Percentiles rank a stretch among this genome's conserved stretches.
Conservation (phyloP, 2,888 invertebrate genomes). For the Sycophila texana region DNA sequence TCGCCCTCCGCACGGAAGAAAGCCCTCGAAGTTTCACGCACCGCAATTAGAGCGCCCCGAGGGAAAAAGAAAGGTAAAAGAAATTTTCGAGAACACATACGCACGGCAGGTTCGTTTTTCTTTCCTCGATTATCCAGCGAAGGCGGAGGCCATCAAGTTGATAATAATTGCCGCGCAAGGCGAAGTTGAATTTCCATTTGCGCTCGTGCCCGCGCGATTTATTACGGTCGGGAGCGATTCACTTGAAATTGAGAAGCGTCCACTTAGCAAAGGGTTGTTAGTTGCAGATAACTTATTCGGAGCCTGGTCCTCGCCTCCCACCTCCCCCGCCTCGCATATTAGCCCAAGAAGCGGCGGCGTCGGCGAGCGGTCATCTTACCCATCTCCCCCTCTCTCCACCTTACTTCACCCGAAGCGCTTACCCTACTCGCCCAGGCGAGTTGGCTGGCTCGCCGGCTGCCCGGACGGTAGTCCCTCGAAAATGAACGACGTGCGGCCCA, state of each 20-base stretch:
- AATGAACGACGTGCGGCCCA: conserved; percentile 53
- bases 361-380: conserved; percentile 68
- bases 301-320: conserved; percentile 60
- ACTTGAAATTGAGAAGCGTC: conserved; percentile 69
- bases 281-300: conserved; percentile 73
- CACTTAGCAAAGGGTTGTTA: conserved; percentile 72
- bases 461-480: conserved; percentile 22
- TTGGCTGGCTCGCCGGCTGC: background rate
- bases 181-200: conserved; percentile 47
- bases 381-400: conserved; percentile 38
- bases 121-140: background rate
- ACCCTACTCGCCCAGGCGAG: conserved; percentile 41
- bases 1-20: background rate
- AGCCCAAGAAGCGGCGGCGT: conserved; percentile 57
- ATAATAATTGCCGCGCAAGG: conserved; percentile 39
- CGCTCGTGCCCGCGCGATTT: conserved; percentile 41
- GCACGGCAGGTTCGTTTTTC: background rate
- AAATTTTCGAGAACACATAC: background rate
- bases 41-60: background rate
- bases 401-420: conserved; percentile 38
- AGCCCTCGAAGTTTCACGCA: background rate
- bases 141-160: conserved; percentile 16
- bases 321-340: conserved; percentile 59
- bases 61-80: background rate
- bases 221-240: conserved; percentile 54